Evolutionary conservation across 2,888 invertebrate species (phyloP), one percentile per base, ranked within the genome.

Genomic region (Ennomos quercinarius): DNA sequence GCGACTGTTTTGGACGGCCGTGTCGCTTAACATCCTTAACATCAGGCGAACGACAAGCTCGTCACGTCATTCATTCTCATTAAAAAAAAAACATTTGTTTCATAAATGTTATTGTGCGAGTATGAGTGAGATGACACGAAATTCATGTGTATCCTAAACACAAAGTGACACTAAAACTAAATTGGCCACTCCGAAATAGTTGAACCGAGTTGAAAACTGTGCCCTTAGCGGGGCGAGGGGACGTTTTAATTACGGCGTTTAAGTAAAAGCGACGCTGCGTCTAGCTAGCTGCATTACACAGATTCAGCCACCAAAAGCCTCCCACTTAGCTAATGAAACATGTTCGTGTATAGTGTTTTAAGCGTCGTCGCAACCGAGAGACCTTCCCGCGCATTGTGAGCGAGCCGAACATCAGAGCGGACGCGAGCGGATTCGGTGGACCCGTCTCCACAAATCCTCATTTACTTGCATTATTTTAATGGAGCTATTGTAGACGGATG

Each of bases 281-380:
- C 89, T 89, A 85, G 84, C 82, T 85, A 80, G 87, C 87, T 90
- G 89, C 89, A 90, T 89, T 89, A 91, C 91, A 89, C 87, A 88
- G 90, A 91, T 91, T 88, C 89, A 88, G 87, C 89, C 83, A 91
- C 93, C 93, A 91, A 93, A 93, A 91, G 93, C 91, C 89, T 89
- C 80, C 90, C 93, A 93, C 92, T 93, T 92, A 93, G 93, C 93
- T 93, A 93, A 93, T 93, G 93, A 93, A 93, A 93, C 93, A 93
- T 93, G 93, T 88, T 90, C 91, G 85, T 86, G 90, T 89, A 84
- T 87, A 91, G 89, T 87, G 88, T 89, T 87, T 86, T 81, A 84
- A 87, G 85, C 87, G 84, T 75, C 83, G 86, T 81, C 83, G 82
- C 74, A 78, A 74, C 74, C 74, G 74, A 72, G 76, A 76, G 79